Evolutionary conservation across 2,888 invertebrate species (phyloP), one percentile per base, ranked within the genome.

Genomic region (Camponotus fellah): DNA sequence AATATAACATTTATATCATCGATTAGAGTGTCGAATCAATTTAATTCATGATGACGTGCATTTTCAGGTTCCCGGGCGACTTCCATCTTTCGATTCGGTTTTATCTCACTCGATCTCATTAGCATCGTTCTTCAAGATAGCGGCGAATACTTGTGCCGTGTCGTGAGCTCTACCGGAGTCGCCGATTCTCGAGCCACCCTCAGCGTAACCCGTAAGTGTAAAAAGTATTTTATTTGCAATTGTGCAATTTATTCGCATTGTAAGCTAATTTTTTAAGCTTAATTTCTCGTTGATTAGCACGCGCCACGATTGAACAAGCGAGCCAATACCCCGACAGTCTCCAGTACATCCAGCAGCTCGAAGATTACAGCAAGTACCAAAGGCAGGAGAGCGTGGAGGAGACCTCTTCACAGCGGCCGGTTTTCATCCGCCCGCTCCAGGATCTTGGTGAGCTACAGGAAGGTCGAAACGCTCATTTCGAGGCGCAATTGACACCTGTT

Each of bases 71-170:
- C 99, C 90, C 97, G 99, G 94, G 98, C 98, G 94, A 99, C 98
- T 93, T 98, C 98, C 88, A 97, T 98, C 93, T 98, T 99, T 96
- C 98, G 99, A 95, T 99, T 99, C 95, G 99, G 99, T 92, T 99
- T 99, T 95, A 99, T 99, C 92, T 98, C 99, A 90, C 96, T 99
- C 91, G 99, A 99, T 94, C 96, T 99, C 94, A 96, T 99, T 91
- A 98, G 98, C 95, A 96, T 98, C 83, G 97, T 97, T 90, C 95
- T 97, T 87, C 97, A 97, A 93, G 99, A 99, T 94, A 97, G 97
- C 92, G 99, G 98, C 83, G 98, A 98, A 95, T 99, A 98, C 93
- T 96, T 98, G 88, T 99, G 98, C 95, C 97, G 98, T 88, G 98
- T 98, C 68, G 96, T 97, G 58, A 99, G 98, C 94, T 97, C 97